phyloP scores from a whole-genome alignment of 1,140 invertebrate genomes.

The Caenorhabditis remanei region DNA sequence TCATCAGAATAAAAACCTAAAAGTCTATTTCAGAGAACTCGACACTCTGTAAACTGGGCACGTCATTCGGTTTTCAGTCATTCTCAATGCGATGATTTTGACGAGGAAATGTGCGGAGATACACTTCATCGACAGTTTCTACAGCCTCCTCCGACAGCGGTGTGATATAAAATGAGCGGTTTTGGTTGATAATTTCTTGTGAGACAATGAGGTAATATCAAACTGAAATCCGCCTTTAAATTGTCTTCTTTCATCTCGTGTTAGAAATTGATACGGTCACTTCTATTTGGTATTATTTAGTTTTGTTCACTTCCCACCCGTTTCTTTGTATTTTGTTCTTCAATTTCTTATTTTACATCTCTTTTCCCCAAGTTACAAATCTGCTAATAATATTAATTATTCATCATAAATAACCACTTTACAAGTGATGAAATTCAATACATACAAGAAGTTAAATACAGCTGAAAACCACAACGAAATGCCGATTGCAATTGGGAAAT shows the following conservation, averaged over 20 bases:
- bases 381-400: background rate
- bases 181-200: too few relatives aligned
- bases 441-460: conserved; percentile 57
- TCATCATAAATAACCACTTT: conserved; percentile 54
- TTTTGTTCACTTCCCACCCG: too few relatives aligned
- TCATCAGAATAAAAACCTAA: background rate
- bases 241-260: background rate
- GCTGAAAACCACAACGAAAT: conserved; percentile 48
- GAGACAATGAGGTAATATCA: too few relatives aligned
- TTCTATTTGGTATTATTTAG: too few relatives aligned
- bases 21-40: conserved; percentile 41
- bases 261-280: background rate
- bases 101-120: conserved; percentile 44
- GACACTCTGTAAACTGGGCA: conserved; percentile 55
- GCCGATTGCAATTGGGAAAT: conserved; percentile 14
- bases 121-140: conserved; percentile 44
- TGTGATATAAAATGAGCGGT: background rate
- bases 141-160: conserved; percentile 19
- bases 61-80: conserved; percentile 56
- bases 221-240: too few relatives aligned
- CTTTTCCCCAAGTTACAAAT: too few relatives aligned
- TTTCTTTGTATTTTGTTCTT: too few relatives aligned
- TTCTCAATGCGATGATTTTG: conserved; percentile 2
- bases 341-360: too few relatives aligned
- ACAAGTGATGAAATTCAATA: conserved; percentile 56